These are phyloP conservation scores for Lottia gigantea DNA, from an alignment of 2,888 invertebrate genomes.

Conservation along the genomic window DNA sequence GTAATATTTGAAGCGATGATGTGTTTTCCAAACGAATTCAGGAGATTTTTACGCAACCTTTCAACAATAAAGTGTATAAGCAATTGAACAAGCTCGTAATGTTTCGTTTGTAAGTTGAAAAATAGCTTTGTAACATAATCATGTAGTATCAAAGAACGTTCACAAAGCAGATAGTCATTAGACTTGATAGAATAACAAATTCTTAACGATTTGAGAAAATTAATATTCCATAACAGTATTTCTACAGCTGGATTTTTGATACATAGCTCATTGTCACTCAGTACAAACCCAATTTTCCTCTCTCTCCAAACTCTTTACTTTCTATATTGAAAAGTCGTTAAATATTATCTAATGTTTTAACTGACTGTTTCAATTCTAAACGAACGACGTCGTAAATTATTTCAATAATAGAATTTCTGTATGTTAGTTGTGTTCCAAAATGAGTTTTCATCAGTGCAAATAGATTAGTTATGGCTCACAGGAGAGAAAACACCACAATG, in stretches of 20 bases:
- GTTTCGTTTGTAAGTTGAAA: slow-evolving; percentile 1
- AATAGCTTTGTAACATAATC: background rate
- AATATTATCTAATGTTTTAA: slow-evolving; percentile 1
- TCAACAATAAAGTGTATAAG: slow-evolving; percentile 7
- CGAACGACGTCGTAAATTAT: background rate
- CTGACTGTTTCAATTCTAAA: slow-evolving; percentile 4
- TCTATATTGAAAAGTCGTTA: slow-evolving; percentile 4
- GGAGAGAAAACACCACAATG: slow-evolving; percentile 10
- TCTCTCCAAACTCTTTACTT: slow-evolving; percentile 14
- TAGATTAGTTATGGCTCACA: background rate
- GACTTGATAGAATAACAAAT: background rate
- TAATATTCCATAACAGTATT: background rate
- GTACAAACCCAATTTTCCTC: slow-evolving; percentile 19
- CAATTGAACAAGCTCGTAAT: background rate
- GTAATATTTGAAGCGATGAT: background rate
- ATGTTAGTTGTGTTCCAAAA: background rate
- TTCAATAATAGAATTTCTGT: background rate
- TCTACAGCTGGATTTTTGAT: background rate
- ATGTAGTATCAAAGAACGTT: background rate
- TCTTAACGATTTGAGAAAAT: slow-evolving; percentile 1
- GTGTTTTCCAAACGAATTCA: background rate
- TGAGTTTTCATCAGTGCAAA: background rate
- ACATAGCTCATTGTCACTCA: background rate
- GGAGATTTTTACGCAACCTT: slow-evolving; percentile 1
- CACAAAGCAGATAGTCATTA: background rate